Base-by-base conservation (phyloP, 1,140 invertebrate species). In the Probaryconus sp. region DNA sequence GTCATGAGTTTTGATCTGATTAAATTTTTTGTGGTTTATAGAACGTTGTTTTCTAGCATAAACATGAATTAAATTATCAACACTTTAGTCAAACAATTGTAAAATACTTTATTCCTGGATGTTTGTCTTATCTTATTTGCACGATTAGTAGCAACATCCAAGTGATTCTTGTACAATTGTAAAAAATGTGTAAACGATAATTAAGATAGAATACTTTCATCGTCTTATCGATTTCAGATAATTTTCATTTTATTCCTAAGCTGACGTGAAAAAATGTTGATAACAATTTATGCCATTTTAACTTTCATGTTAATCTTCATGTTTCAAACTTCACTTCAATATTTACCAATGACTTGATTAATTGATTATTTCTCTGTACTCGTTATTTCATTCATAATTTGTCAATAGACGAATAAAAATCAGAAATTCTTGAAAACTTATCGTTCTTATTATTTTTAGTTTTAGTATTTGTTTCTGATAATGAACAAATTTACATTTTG, bases 271-370 rank as follows among this genome's bases (percentile, higher is more conserved):
- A 50, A 63, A 20, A 63, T 50, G 33, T 33, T 51, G 58, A 63
- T 63, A 63, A 63, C 16, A 16, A 63, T 63, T 63, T 61, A 50
- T 63, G 20, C 10, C 26, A 18, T 21, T 17, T n/a, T n/a, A 9
- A 42, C 3, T 16, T 63, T 51, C 50, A 61, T 16, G 43, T 61
- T 26, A 40, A 20, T 16, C 16, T 3, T 28, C 9, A 40, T 26
- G 17, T 37, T 2, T 4, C 21, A 7, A 83, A 80, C 84, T 84
- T 80, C 83, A 75, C 35, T 81, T 79, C 40, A 58, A 61, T 47
- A 75, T 51, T 55, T 11, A 16, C 18, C 5, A n/a, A n/a, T n/a
- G n/a, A n/a, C n/a, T n/a, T n/a, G n/a, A n/a, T n/a, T n/a, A n/a
- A n/a, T n/a, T n/a, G n/a, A n/a, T n/a, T n/a, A n/a, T n/a, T n/a